Evolutionary conservation across 2,888 invertebrate genomes (phyloP).

Genomic region (Andrena bicolor): DNA sequence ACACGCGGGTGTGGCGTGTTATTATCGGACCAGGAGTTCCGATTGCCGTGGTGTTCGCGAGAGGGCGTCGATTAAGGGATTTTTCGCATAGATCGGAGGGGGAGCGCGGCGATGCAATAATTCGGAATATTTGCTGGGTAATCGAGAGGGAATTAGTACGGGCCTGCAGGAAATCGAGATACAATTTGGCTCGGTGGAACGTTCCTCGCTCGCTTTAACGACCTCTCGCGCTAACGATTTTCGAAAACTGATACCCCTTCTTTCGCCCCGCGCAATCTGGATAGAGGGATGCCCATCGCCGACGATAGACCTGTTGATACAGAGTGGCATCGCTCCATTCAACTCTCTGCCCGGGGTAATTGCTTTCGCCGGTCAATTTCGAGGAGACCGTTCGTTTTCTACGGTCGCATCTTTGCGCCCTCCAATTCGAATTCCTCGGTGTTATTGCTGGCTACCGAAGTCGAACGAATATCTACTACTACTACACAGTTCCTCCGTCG

Average conservation of each 20-base stretch:
- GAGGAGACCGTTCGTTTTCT: background rate
- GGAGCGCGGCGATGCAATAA: background rate
- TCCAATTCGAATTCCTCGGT: background rate
- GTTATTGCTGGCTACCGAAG: background rate
- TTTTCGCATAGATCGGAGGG: background rate
- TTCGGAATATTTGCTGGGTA: slow-evolving; percentile 6
- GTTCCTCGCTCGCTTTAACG: slow-evolving; percentile 5
- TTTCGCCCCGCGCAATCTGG: slow-evolving; percentile 12
- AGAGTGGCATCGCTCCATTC: slow-evolving; percentile 9
- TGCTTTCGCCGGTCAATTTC: slow-evolving; percentile 14
- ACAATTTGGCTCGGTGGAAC: slow-evolving; percentile 20
- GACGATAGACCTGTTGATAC: slow-evolving; percentile 49
- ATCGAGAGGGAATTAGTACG: slow-evolving; percentile 35
- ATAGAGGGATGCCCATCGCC: slow-evolving; percentile 12
- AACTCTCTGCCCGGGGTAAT: background rate
- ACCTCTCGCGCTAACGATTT: slow-evolving; percentile 14
- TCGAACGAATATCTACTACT: background rate
- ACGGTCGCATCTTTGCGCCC: slow-evolving; percentile 6
- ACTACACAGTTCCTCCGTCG: background rate
- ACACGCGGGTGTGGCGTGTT: too few relatives aligned
- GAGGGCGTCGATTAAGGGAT: background rate
- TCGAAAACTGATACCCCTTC: slow-evolving; percentile 20
- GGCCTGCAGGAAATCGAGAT: slow-evolving; percentile 18
- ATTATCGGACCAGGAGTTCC: too few relatives aligned
- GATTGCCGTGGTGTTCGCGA: background rate